These are phyloP conservation scores for Calidris pygmaea DNA, from an alignment of 2,113 vertebrate genomes.

Conservation along the genomic window DNA sequence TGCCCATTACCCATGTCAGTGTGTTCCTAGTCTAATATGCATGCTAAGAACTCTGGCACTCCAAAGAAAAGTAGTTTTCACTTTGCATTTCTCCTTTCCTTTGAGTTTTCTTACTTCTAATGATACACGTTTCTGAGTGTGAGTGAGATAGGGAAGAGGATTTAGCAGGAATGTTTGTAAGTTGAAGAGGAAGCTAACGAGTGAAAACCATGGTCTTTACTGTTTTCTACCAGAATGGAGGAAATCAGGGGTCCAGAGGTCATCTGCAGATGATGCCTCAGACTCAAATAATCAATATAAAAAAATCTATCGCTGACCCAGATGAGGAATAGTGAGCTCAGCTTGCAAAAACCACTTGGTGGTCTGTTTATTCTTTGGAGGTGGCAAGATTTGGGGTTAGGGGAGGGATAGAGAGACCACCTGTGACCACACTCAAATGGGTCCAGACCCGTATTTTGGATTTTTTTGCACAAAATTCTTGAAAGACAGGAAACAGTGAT, in stretches of 20 bases:
- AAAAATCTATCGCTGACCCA: neutral
- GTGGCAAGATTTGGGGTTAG: neutral
- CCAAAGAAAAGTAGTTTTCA: neutral
- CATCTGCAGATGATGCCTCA: neutral
- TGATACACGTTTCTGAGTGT: neutral
- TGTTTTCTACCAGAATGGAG: neutral
- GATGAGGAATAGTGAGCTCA: neutral
- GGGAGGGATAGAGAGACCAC: neutral
- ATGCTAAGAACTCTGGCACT: neutral
- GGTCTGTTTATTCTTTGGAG: neutral
- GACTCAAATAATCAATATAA: neutral
- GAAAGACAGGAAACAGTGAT: neutral
- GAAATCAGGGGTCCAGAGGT: neutral
- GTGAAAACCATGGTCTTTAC: neutral
- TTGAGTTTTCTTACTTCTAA: neutral
- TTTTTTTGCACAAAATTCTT: neutral
- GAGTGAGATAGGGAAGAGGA: neutral
- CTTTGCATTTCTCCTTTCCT: slow-evolving; percentile 13
- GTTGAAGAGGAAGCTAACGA: neutral
- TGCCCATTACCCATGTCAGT: neutral
- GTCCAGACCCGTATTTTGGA: neutral
- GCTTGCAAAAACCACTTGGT: neutral
- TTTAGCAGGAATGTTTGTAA: neutral
- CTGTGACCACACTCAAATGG: neutral
- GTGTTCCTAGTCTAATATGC: neutral